These are phyloP conservation scores for Cecidostiba fungosa DNA, from an alignment of 2,888 invertebrate genomes.

Conservation along the genomic window DNA sequence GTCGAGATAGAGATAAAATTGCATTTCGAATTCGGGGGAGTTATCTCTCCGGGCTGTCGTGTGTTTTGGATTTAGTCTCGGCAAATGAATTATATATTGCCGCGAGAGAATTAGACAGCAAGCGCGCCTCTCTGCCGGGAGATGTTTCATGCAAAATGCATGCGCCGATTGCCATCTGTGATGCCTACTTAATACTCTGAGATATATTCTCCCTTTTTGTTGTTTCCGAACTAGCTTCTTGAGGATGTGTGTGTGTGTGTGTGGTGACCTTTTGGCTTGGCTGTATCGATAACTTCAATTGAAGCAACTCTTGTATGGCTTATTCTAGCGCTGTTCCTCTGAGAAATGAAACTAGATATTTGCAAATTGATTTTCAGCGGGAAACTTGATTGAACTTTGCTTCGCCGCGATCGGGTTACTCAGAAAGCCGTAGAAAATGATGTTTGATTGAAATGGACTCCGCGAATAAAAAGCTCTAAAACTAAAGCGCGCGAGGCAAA, in stretches of 20 bases:
- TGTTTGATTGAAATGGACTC: not conserved
- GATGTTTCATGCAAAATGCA: slow-evolving; percentile 26
- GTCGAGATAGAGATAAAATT: slow-evolving; percentile 46
- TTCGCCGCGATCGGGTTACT: not conserved
- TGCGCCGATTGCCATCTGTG: slow-evolving; percentile 19
- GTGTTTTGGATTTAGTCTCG: slow-evolving; percentile 28
- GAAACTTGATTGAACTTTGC: not conserved
- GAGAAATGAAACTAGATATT: not conserved
- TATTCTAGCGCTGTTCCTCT: not conserved
- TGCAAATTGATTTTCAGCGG: not conserved
- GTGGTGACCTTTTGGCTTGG: not conserved
- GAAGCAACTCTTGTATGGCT: not conserved
- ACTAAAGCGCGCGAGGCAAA: not conserved
- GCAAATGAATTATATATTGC: slow-evolving; percentile 21
- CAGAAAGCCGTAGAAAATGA: not conserved
- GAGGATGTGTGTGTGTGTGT: no score
- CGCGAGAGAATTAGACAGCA: slow-evolving; percentile 14
- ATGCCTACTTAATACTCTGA: not conserved
- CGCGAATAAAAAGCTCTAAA: not conserved
- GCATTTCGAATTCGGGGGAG: slow-evolving; percentile 19
- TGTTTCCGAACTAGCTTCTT: not conserved
- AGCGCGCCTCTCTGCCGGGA: not conserved
- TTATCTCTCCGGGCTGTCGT: not conserved
- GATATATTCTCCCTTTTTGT: not conserved
- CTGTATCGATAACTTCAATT: not conserved